Base-by-base conservation (phyloP, 2,797 vertebrate genomes). In the Spea hammondii region DNA sequence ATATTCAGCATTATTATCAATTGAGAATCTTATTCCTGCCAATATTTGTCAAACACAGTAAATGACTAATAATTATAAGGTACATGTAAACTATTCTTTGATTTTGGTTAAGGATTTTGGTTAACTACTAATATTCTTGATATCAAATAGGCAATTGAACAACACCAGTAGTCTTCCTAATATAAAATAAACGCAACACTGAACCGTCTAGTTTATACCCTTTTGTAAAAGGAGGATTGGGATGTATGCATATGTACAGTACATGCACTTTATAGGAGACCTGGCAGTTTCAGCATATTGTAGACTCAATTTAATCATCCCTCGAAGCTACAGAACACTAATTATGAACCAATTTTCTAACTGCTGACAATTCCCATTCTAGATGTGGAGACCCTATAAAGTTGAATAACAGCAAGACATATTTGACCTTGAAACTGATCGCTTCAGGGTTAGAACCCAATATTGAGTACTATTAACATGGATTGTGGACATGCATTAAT, bases 321-420 rank as follows among this genome's bases (percentile, higher is more conserved):
- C 8, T 60, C 48, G 14, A 5, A 72, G 13, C 17, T 74, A 66
- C 14, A 17, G 72, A 76, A 70, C 62, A 69, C 72, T 79, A 77
- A 84, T 51, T 76, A 70, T 79, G 75, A 84, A 76, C 8, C 65
- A 6, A 0, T 70, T 80, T 85, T 78, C 68, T 60, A 83, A 79
- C 46, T 55, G 49, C 11, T 84, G 9, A 8, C 45, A 6, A 13
- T 32, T 83, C 81, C 65, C 45, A 7, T 82, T 85, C 53, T 80
- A 10, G 0, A 8, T 14, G 1, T 14, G 72, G 74, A 84, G 64
- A 73, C 65, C 65, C 74, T 68, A 75, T 2, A 32, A 77, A 46
- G 65, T 55, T n/a, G 76, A 84, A 85, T 14, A 32, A 55, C 3
- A 44, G 77, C 48, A 82, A 81, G 64, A 75, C 14, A 55, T 50